Evolutionary conservation across 2,888 invertebrate species (phyloP), one percentile per base, ranked within the genome.

Genomic region (Agapetus fuscipes): DNA sequence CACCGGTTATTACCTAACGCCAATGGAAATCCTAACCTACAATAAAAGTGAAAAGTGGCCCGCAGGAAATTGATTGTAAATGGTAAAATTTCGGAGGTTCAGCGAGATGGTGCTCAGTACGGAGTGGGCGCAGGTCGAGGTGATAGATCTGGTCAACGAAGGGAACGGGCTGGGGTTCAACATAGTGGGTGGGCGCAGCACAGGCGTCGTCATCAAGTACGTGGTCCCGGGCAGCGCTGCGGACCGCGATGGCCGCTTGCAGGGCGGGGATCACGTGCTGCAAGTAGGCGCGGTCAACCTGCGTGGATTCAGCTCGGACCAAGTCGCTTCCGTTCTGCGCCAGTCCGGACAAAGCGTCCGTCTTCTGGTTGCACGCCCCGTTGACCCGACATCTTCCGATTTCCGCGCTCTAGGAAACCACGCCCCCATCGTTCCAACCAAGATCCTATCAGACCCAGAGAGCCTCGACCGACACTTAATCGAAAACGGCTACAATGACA

Each of bases 61-160:
- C 17, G n/a, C 7, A 24, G 20, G 17, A 36, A 39, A n/a, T n/a
- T n/a, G n/a, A 43, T 35, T 41, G 45, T 50, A 48, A 47, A 68
- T 69, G 69, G 68, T 69, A 58, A 49, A 40, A 34, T 64, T 59
- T 56, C 57, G 56, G 53, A 32, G 20, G 17, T 27, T 30, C 12
- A 52, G 53, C 57, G 66, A 63, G 59, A 79, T 80, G 80, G 80
- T 80, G 80, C 78, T 97, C 71, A 95, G 90, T 70, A 96, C 96
- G 64, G 97, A 97, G 77, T 97, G 95, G 95, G 94, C 94, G 55
- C 96, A 97, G 76, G 93, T 98, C 64, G 97, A 98, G 80, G 90
- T 95, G 57, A 93, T 98, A 64, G 96, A 97, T 68, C 78, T 98
- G 55, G 78, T 86, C 53, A 97, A 97, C 66, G 96, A 97, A 75